Percentiles rank a stretch among this genome's conserved stretches.
Evolutionary conservation across 2,888 invertebrate species (phyloP).

Genomic region (Acleris sparsana): DNA sequence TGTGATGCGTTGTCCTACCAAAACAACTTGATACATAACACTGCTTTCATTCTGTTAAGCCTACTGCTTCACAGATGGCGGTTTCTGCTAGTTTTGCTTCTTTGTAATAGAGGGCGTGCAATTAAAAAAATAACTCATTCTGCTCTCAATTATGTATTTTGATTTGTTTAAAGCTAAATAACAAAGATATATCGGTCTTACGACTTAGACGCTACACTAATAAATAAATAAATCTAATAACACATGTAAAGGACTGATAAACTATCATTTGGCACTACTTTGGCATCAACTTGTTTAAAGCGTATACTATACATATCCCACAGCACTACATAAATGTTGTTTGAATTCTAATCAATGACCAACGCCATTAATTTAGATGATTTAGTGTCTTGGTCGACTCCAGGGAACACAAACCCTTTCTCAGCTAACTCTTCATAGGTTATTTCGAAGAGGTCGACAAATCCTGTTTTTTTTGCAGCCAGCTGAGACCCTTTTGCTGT

Average conservation of each 20-base stretch:
- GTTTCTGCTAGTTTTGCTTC: not conserved
- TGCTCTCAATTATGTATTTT: not conserved
- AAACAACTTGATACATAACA: not conserved
- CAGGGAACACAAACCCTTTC: conserved; percentile 69
- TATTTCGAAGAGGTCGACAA: conserved; percentile 66
- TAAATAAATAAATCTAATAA: too few relatives aligned
- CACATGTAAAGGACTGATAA: too few relatives aligned
- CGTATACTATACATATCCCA: not conserved
- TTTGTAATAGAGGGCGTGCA: not conserved
- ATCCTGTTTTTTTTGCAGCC: conserved; percentile 78
- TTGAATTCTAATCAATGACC: conserved; percentile 46
- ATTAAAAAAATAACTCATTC: not conserved
- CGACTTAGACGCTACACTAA: too few relatives aligned
- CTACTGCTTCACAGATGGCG: conserved; percentile 8
- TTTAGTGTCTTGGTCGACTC: conserved; percentile 67
- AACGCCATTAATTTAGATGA: conserved; percentile 75
- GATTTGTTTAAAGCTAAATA: conserved; percentile 3
- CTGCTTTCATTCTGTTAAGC: not conserved
- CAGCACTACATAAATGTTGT: not conserved
- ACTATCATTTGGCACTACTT: conserved; percentile 12
- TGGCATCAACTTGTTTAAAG: conserved; percentile 3
- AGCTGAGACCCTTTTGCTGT: conserved; percentile 80
- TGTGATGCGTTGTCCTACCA: not conserved
- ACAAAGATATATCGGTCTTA: too few relatives aligned
- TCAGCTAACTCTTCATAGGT: conserved; percentile 74